A percentile compares a stretch with the other conserved stretches of the same genome.
These are phyloP conservation scores for Tetraodon nigroviridis DNA, from an alignment of 2,113 vertebrate genomes.

Conservation along the genomic window DNA sequence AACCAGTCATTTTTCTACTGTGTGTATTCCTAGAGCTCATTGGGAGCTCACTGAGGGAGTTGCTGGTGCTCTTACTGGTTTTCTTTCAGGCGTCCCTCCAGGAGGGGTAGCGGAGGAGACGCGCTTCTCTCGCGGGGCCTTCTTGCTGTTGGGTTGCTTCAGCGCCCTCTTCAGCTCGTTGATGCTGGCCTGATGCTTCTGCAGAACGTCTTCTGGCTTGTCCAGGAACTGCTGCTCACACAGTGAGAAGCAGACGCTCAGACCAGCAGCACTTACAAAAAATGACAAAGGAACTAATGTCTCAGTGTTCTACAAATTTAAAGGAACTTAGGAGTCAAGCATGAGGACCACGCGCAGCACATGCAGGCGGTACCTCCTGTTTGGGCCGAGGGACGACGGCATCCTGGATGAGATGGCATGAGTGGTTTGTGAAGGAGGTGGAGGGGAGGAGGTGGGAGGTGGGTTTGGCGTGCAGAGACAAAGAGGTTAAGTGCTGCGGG, in stretches of 20 bases:
- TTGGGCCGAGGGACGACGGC: conserved; percentile 87
- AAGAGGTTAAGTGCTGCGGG: conserved; percentile 68
- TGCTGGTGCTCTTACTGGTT: conserved; percentile 63
- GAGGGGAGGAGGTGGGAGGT: conserved; percentile 37
- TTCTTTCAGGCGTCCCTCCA: conserved; percentile 87
- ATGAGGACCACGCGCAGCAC: conserved; percentile 43
- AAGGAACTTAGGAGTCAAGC: conserved; percentile 15
- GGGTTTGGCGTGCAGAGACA: conserved; percentile 68
- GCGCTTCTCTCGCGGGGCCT: conserved; percentile 87
- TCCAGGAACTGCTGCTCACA: conserved; percentile 86
- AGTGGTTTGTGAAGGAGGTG: conserved; percentile 38
- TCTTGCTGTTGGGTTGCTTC: conserved; percentile 97
- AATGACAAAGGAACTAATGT: neutral
- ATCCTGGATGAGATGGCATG: conserved; percentile 75
- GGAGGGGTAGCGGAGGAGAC: conserved; percentile 82
- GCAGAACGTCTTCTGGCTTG: conserved; percentile 93
- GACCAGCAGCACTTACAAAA: no score
- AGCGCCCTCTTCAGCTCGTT: conserved; percentile 97
- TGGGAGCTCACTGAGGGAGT: no score
- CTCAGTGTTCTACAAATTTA: neutral
- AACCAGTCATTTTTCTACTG: no score
- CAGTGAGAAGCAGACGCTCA: conserved; percentile 15
- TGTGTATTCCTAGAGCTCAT: no score
- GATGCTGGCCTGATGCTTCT: conserved; percentile 99
- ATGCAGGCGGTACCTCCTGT: conserved; percentile 89